These are phyloP conservation scores for Chloropsis hardwickii DNA, from an alignment of 2,113 vertebrate genomes.

Conservation along the genomic window DNA sequence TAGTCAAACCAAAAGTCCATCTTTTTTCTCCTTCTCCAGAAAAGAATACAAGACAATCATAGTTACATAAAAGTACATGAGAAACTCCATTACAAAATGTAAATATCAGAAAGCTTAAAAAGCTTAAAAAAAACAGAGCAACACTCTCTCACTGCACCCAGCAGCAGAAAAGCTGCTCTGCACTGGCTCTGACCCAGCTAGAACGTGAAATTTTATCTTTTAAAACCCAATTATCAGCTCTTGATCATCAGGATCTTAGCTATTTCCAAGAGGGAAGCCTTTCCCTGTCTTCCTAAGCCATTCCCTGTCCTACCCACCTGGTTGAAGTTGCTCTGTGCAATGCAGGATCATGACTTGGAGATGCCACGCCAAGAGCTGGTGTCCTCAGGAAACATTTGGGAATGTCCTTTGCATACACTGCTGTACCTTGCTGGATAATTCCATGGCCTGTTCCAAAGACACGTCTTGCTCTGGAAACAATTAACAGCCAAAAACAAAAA, in stretches of 20 bases:
- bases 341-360: not conserved
- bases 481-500: not conserved
- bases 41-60: too few species aligned
- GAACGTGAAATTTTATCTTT: not conserved
- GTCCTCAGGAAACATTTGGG: slow-evolving; percentile 6
- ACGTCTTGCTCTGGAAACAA: not conserved
- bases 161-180: not conserved
- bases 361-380: not conserved
- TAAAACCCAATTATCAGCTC: not conserved
- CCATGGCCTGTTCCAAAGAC: not conserved
- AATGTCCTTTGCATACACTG: not conserved
- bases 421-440: slow-evolving; percentile 13
- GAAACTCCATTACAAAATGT: too few species aligned
- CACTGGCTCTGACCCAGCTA: not conserved
- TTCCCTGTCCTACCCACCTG: not conserved
- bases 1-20: too few species aligned
- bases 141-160: not conserved
- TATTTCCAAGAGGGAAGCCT: not conserved
- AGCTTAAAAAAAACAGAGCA: too few species aligned
- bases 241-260: not conserved
- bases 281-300: not conserved
- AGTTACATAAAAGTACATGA: too few species aligned
- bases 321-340: not conserved
- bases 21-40: too few species aligned
- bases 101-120: too few species aligned